Percentiles rank a stretch among this genome's conserved stretches.
Evolutionary conservation across 1,140 invertebrate genomes (phyloP).

Genomic region (Ganaspis sp.): DNA sequence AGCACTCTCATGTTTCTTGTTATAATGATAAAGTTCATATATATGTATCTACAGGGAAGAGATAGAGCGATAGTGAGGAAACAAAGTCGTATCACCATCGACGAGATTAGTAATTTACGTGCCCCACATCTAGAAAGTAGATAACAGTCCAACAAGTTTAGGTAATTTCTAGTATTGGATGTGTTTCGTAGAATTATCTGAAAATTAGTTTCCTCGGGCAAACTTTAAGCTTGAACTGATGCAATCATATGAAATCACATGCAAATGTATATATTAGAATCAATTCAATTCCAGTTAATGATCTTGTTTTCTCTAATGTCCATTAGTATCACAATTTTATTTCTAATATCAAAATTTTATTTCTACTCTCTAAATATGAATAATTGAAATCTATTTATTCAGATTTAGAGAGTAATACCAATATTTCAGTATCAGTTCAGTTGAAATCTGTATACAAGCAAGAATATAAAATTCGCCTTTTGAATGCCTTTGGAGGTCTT

Average conservation of each 20-base stretch:
- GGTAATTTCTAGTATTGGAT: background rate
- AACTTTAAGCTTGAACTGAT: background rate
- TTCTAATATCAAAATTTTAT: background rate
- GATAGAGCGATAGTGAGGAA: background rate
- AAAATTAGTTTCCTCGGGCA: background rate
- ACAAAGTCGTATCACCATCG: conserved; percentile 12
- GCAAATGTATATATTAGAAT: too few species aligned
- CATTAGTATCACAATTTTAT: background rate
- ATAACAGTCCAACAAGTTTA: background rate
- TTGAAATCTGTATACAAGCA: background rate
- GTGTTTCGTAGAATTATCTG: background rate
- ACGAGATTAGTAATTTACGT: conserved; percentile 18
- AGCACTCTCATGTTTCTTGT: background rate
- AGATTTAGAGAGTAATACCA: too few species aligned
- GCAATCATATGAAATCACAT: background rate
- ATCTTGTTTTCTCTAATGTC: background rate
- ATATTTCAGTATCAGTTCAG: too few species aligned
- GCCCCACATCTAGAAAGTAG: conserved; percentile 1
- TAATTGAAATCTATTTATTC: too few species aligned
- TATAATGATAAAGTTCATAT: background rate
- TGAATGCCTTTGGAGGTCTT: background rate
- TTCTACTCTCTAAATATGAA: too few species aligned
- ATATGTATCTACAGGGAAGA: background rate
- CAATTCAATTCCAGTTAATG: too few species aligned
- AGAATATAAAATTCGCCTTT: background rate